Percentiles rank a stretch among this genome's conserved stretches.
Evolutionary conservation across 2,888 invertebrate genomes (phyloP).

Genomic region (Apeira syringaria): DNA sequence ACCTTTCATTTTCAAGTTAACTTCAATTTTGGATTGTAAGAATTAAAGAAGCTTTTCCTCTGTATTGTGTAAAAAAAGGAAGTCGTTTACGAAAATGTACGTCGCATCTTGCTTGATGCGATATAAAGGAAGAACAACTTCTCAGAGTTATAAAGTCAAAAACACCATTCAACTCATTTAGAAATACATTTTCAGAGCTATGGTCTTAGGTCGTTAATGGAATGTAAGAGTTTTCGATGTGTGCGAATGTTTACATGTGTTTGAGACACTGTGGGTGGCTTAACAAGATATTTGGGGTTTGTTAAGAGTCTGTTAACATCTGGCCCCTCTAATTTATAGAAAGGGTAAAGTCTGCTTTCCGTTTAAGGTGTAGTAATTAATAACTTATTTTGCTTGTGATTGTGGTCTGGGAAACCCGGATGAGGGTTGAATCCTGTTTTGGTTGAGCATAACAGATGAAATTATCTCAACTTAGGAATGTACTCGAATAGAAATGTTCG

Average conservation of each 20-base stretch:
- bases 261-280: slow-evolving; percentile 69
- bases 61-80: slow-evolving; percentile 2
- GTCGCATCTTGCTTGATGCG: slow-evolving; percentile 65
- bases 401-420: slow-evolving; percentile 46
- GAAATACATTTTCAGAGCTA: slow-evolving; percentile 20
- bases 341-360: slow-evolving; percentile 71
- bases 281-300: slow-evolving; percentile 80
- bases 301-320: slow-evolving; percentile 77
- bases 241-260: slow-evolving; percentile 37
- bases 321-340: slow-evolving; percentile 74
- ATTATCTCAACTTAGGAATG: slow-evolving; percentile 36
- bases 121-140: slow-evolving; percentile 72
- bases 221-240: slow-evolving; percentile 38
- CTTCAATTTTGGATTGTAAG: background rate
- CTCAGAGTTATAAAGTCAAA: slow-evolving; percentile 68
- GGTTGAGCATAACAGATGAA: slow-evolving; percentile 37
- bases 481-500: slow-evolving; percentile 24
- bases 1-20: background rate
- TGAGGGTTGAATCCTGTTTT: slow-evolving; percentile 24
- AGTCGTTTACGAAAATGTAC: slow-evolving; percentile 36
- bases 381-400: slow-evolving; percentile 73
- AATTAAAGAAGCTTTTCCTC: slow-evolving; percentile 32
- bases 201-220: slow-evolving; percentile 24
- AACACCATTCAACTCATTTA: slow-evolving; percentile 31
- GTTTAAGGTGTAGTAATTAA: slow-evolving; percentile 76